These are phyloP conservation scores for Ceramica pisi DNA, from an alignment of 2,888 invertebrate genomes.

Conservation along the genomic window DNA sequence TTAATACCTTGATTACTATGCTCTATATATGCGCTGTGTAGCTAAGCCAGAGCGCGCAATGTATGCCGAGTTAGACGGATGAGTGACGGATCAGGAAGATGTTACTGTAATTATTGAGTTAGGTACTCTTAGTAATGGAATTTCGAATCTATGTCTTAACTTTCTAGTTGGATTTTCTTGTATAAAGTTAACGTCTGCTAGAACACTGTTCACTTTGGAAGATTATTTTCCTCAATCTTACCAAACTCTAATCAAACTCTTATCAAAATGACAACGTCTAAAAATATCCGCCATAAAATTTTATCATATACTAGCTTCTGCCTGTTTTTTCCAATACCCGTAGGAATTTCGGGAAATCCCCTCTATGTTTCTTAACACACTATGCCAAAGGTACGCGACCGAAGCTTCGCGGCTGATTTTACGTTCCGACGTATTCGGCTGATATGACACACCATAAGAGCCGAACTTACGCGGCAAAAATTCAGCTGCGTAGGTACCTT, in stretches of 20 bases:
- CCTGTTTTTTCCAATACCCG: too few species aligned
- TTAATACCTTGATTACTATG: conserved; percentile 68
- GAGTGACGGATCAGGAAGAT: conserved; percentile 20
- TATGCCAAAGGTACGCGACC: too few species aligned
- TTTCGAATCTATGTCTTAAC: conserved; percentile 18
- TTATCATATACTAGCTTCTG: too few species aligned
- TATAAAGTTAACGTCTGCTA: background rate
- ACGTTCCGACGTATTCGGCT: too few species aligned
- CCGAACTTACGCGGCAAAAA: too few species aligned
- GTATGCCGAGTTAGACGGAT: conserved; percentile 28
- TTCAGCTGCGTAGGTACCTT: too few species aligned
- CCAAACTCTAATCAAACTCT: background rate
- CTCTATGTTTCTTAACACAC: too few species aligned
- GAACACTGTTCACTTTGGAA: background rate
- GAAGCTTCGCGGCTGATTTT: too few species aligned
- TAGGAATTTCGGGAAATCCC: too few species aligned
- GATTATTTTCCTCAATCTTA: background rate
- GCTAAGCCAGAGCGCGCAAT: conserved; percentile 25
- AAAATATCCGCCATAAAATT: background rate
- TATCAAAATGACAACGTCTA: background rate
- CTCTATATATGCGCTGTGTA: conserved; percentile 45
- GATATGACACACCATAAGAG: too few species aligned
- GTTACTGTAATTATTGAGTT: conserved; percentile 14
- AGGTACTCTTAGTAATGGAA: conserved; percentile 18
- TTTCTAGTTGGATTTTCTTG: conserved; percentile 3